Conservation (phyloP, 2,888 invertebrate genomes). For the Plagodis pulveraria region DNA sequence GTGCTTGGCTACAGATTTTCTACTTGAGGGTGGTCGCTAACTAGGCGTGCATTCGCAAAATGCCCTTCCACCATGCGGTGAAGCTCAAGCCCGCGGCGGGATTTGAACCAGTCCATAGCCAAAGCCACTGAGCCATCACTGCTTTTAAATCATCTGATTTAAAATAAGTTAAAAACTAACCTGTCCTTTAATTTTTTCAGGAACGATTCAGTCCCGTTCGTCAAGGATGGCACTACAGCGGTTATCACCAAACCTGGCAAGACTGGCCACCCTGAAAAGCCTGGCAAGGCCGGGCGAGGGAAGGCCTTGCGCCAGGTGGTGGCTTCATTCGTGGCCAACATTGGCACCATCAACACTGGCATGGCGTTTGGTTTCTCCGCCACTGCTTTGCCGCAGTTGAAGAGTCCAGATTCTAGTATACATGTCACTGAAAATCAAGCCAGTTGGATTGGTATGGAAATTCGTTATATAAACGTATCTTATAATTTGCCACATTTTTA, state of each 20-base stretch:
- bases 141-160: too few species aligned
- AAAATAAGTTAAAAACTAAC: neutral
- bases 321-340: conserved; percentile 87
- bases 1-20: too few species aligned
- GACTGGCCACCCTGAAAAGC: conserved; percentile 39
- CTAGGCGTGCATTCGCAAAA: too few species aligned
- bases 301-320: conserved; percentile 83
- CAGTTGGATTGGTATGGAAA: conserved; percentile 87
- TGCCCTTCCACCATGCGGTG: too few species aligned
- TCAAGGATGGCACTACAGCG: conserved; percentile 65
- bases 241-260: conserved; percentile 48
- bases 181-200: conserved; percentile 54
- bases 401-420: conserved; percentile 75
- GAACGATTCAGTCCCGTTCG: conserved; percentile 68
- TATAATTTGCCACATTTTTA: neutral
- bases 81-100: too few species aligned
- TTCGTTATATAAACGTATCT: neutral
- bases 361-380: conserved; percentile 89
- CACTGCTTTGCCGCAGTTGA: conserved; percentile 86
- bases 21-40: too few species aligned
- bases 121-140: too few species aligned
- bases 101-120: too few species aligned
- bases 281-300: conserved; percentile 68
- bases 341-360: conserved; percentile 89
- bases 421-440: conserved; percentile 83